Base-by-base conservation (phyloP, 2,797 vertebrate species). In the Alectoris magna region DNA sequence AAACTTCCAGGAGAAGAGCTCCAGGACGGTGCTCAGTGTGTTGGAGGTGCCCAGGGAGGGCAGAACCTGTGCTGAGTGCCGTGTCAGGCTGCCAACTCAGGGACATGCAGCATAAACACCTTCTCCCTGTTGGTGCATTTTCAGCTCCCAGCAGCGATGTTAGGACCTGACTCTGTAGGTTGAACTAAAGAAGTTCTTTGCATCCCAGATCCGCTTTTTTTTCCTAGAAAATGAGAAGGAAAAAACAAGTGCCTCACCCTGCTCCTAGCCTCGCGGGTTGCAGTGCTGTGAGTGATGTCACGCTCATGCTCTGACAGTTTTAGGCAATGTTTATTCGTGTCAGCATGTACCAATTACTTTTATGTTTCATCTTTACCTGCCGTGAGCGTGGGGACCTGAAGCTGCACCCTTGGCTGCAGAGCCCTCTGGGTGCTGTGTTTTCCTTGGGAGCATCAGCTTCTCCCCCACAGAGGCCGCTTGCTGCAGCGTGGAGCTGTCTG, bases 191-290 rank as follows among this genome's bases (percentile, higher is more conserved):
- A 84, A 79, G 49, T 80, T 77, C 68, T 11, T 84, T 87, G 46
- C 21, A n/a, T 78, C 71, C 53, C 38, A 88, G 44, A 51, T 75
- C 66, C 69, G 63, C 17, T 7, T 46, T 49, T n/a, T 63, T 48
- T 53, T 51, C 41, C 36, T 90, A 88, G 46, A 56, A 82, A 88
- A 75, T n/a, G 22, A 2, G 16, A 39, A 8, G n/a, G 41, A 53
- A 77, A 5, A 36, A 8, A 11, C 29, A 95, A 90, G 93, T 95
- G 94, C 95, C 96, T 96, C 68, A 75, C 73, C 75, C 86, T 11
- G 14, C 78, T 90, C 87, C 67, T 90, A 88, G 67, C 91, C 85
- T 93, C 16, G 3, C 88, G 86, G 87, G 88, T 95, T 92, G 23
- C 46, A 44, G 72, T 56, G 79, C 77, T 63, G 55, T 71, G 91